These are phyloP conservation scores for Synanthedon andrenaeformis DNA, from an alignment of 2,888 invertebrate species.

Conservation along the genomic window DNA sequence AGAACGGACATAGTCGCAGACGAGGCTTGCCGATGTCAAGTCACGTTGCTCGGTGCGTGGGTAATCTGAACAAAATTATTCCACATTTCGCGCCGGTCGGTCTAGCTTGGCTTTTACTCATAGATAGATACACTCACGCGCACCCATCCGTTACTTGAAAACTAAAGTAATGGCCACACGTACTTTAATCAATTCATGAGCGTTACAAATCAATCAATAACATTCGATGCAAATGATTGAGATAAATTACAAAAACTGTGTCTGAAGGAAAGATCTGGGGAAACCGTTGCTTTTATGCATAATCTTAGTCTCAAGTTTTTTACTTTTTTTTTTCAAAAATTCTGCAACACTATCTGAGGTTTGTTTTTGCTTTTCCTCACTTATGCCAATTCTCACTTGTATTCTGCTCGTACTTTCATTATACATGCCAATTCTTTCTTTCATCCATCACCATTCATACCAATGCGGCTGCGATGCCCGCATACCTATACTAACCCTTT, in stretches of 20 bases:
- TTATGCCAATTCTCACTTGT: too few relatives aligned
- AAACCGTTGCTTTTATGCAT: too few relatives aligned
- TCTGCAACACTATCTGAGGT: too few relatives aligned
- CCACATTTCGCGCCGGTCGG: conserved; percentile 14
- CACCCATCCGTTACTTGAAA: conserved; percentile 38
- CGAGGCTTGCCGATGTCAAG: conserved; percentile 13
- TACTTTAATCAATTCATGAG: conserved; percentile 56
- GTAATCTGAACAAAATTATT: conserved; percentile 29
- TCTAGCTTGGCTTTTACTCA: conserved; percentile 11
- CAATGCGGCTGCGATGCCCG: too few relatives aligned
- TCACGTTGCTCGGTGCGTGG: conserved; percentile 36
- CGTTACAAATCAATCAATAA: conserved; percentile 32
- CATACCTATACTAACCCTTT: too few relatives aligned
- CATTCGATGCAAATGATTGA: neutral
- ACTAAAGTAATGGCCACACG: conserved; percentile 47
- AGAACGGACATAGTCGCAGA: conserved; percentile 3
- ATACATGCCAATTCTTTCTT: too few relatives aligned
- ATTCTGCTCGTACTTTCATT: too few relatives aligned
- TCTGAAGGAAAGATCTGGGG: too few relatives aligned
- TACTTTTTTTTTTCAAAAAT: too few relatives aligned
- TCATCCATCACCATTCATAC: too few relatives aligned
- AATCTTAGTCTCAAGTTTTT: too few relatives aligned
- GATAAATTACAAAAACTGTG: neutral
- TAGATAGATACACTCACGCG: conserved; percentile 18
- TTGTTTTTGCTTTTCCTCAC: too few relatives aligned